These are phyloP conservation scores for Ptychobarbus kaznakovi DNA, from an alignment of 2,797 vertebrate species.

Conservation along the genomic window DNA sequence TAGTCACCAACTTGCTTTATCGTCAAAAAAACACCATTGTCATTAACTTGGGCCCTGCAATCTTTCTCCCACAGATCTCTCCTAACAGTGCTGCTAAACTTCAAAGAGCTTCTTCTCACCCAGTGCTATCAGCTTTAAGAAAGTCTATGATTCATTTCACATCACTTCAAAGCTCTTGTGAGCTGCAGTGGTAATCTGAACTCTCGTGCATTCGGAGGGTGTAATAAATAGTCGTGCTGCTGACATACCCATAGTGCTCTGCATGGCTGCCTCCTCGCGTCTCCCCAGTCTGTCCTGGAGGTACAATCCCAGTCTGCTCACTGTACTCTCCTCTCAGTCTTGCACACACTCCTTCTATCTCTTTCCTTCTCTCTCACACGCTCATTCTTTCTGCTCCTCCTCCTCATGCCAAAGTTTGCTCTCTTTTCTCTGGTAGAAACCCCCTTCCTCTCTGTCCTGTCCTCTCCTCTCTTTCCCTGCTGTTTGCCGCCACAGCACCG, in stretches of 20 bases:
- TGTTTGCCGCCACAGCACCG: conserved; percentile 38
- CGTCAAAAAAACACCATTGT: conserved; percentile 1
- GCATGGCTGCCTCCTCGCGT: conserved; percentile 76
- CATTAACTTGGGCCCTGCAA: background rate
- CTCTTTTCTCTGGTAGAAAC: conserved; percentile 49
- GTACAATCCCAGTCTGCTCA: conserved; percentile 54
- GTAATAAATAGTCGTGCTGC: conserved; percentile 39
- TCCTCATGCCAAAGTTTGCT: conserved; percentile 60
- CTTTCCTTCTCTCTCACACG: conserved; percentile 29
- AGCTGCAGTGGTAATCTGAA: conserved; percentile 39
- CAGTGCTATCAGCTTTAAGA: conserved; percentile 18
- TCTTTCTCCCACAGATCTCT: conserved; percentile 11
- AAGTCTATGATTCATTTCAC: conserved; percentile 54
- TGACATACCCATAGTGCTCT: conserved; percentile 68
- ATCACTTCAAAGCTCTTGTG: conserved; percentile 54
- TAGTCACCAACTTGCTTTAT: background rate
- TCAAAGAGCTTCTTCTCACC: conserved; percentile 26
- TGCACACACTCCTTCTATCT: conserved; percentile 1
- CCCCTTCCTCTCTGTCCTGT: conserved; percentile 51
- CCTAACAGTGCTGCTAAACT: conserved; percentile 12
- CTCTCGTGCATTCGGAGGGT: conserved; percentile 14
- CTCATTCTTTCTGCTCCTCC: conserved; percentile 39
- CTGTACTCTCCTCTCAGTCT: conserved; percentile 7
- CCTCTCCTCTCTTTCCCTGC: conserved; percentile 56
- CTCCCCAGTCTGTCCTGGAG: conserved; percentile 61